phyloP scores from a whole-genome alignment of 2,888 invertebrate genomes.

The Scaptodrosophila latifasciaeformis region DNA sequence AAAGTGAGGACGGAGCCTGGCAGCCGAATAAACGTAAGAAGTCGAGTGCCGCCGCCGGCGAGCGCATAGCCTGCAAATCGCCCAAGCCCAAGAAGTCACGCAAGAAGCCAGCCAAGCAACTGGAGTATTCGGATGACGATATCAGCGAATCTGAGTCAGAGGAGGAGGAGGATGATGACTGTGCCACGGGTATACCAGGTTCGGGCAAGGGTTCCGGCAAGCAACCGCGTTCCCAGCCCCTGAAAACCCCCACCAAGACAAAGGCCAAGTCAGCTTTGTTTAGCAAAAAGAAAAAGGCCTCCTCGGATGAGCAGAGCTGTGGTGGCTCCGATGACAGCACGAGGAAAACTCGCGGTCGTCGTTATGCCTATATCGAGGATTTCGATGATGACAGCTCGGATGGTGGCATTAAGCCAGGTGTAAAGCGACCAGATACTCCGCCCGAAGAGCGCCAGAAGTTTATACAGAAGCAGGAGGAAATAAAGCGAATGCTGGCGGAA shows the following conservation, averaged over 20 bases:
- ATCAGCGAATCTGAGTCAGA: constrained; percentile 80
- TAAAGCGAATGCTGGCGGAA: constrained; percentile 75
- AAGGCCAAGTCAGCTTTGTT: constrained; percentile 33
- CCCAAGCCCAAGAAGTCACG: constrained; percentile 59
- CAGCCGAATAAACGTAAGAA: constrained; percentile 72
- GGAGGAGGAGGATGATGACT: constrained; percentile 77
- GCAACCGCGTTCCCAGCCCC: constrained; percentile 68
- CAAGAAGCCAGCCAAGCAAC: constrained; percentile 62
- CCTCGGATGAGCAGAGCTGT: constrained; percentile 79
- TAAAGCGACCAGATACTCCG: constrained; percentile 74
- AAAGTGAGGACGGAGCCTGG: constrained; percentile 73
- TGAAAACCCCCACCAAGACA: constrained; percentile 47
- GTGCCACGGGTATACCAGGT: constrained; percentile 70
- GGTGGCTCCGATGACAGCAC: constrained; percentile 76
- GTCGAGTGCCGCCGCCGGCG: constrained; percentile 29
- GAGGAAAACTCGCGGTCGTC: constrained; percentile 71
- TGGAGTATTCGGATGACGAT: constrained; percentile 70
- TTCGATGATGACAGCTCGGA: constrained; percentile 75
- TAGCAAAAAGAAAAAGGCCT: constrained; percentile 56
- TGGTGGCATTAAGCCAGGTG: constrained; percentile 75
- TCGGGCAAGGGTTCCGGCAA: constrained; percentile 70
- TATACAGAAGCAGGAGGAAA: constrained; percentile 74
- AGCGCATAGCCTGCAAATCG: constrained; percentile 63
- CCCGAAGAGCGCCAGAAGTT: constrained; percentile 75
- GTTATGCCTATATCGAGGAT: constrained; percentile 73